phyloP scores from a whole-genome alignment of 2,113 vertebrate species.

The Gambusia holbrooki region DNA sequence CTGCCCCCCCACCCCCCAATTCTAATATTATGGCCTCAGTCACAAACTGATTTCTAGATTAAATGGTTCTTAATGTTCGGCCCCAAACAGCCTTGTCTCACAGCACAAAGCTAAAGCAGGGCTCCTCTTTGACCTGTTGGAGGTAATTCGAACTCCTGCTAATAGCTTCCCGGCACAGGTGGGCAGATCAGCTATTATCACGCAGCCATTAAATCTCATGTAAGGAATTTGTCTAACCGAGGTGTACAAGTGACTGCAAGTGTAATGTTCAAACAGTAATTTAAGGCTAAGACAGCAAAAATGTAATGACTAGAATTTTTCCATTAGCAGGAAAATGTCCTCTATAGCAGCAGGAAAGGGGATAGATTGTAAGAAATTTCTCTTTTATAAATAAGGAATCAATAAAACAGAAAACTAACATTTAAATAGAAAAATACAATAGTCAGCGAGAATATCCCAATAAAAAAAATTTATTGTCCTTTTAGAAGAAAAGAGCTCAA shows the following conservation, averaged over 20 bases:
- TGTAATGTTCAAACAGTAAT: not conserved
- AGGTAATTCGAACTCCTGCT: slow-evolving; percentile 51
- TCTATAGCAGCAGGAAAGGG: not conserved
- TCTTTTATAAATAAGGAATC: too few relatives aligned
- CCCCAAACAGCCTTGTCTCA: slow-evolving; percentile 19
- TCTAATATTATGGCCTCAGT: not conserved
- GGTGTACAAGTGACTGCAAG: not conserved
- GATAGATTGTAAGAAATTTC: too few relatives aligned
- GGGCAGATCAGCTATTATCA: slow-evolving; percentile 11
- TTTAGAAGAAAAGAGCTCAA: too few relatives aligned
- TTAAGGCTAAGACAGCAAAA: not conserved
- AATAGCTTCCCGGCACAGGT: slow-evolving; percentile 46
- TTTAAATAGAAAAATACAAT: too few relatives aligned
- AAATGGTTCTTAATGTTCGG: slow-evolving; percentile 8
- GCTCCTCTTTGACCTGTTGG: slow-evolving; percentile 41
- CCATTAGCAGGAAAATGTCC: not conserved
- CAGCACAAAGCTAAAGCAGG: slow-evolving; percentile 47
- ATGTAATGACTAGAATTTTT: not conserved
- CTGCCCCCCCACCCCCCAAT: not conserved
- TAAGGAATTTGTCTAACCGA: not conserved
- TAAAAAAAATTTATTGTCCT: too few relatives aligned
- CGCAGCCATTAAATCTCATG: not conserved
- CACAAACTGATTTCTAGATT: slow-evolving; percentile 6
- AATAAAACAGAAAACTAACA: too few relatives aligned
- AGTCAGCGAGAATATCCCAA: too few relatives aligned